Percentiles rank a stretch among this genome's conserved stretches.
Evolutionary conservation across 2,113 vertebrate species (phyloP).

Genomic region (Pluvialis apricaria): DNA sequence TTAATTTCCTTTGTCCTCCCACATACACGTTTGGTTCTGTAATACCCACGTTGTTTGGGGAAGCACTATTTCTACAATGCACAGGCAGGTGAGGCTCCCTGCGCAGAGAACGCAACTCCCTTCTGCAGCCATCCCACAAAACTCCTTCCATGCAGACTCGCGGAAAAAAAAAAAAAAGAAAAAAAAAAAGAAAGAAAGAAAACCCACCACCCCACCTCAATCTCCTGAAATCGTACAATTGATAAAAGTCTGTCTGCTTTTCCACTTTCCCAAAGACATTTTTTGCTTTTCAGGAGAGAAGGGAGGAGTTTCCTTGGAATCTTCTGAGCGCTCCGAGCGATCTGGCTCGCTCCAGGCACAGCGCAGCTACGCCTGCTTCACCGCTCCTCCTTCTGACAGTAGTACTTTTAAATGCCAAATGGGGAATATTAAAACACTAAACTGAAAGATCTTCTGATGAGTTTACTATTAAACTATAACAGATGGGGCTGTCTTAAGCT

Average conservation of each 20-base stretch:
- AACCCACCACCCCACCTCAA: no score
- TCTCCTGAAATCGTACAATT: background rate
- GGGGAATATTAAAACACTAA: slow-evolving; percentile 48
- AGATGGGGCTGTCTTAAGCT: slow-evolving; percentile 69
- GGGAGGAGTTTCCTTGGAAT: slow-evolving; percentile 31
- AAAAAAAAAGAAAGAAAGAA: background rate
- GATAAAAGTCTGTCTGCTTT: slow-evolving; percentile 16
- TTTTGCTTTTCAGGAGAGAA: slow-evolving; percentile 52
- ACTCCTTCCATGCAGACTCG: background rate
- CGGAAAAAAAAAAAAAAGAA: background rate
- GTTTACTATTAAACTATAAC: slow-evolving; percentile 67
- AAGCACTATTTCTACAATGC: background rate
- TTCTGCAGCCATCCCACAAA: background rate
- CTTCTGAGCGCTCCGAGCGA: background rate
- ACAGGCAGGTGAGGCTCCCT: background rate
- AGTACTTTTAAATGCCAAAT: slow-evolving; percentile 55
- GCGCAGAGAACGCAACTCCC: background rate
- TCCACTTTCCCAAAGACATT: background rate
- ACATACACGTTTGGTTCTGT: fast-evolving
- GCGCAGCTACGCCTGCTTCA: slow-evolving; percentile 3
- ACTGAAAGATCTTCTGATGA: slow-evolving; percentile 60
- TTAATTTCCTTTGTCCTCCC: background rate
- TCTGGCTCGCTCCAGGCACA: background rate
- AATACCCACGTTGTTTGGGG: background rate
- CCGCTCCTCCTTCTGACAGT: background rate